phyloP scores from a whole-genome alignment of 2,113 vertebrate genomes.

The Picathartes gymnocephalus region DNA sequence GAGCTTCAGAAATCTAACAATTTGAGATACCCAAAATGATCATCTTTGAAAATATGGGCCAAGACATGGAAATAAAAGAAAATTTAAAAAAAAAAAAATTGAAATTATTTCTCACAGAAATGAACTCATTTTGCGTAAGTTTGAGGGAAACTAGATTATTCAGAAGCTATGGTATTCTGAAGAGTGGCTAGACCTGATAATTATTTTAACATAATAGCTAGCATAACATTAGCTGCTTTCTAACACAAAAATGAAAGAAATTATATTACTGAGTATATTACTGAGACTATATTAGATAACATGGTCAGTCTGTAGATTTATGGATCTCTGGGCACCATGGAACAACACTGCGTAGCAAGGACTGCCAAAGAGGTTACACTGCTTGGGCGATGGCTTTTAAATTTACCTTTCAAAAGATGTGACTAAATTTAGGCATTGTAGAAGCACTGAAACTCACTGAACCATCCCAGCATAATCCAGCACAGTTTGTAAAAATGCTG shows the following conservation, averaged over 20 bases:
- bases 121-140: not conserved
- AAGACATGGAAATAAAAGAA: not conserved
- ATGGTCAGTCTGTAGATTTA: not conserved
- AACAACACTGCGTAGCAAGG: accelerated
- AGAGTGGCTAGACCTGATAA: not conserved
- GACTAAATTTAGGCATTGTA: not conserved
- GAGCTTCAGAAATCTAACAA: not conserved
- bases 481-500: not conserved
- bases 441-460: not conserved
- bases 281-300: not conserved
- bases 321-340: not conserved
- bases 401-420: not conserved
- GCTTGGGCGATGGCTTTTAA: not conserved
- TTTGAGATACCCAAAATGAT: not conserved
- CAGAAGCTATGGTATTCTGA: not conserved
- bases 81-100: not conserved
- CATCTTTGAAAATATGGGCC: not conserved
- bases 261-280: not conserved
- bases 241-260: not conserved
- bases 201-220: not conserved
- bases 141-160: not conserved
- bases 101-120: not conserved
- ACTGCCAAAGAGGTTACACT: not conserved
- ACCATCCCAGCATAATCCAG: not conserved
- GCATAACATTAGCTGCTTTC: not conserved